phyloP scores from a whole-genome alignment of 2,113 vertebrate genomes.

The Oreotragus oreotragus region DNA sequence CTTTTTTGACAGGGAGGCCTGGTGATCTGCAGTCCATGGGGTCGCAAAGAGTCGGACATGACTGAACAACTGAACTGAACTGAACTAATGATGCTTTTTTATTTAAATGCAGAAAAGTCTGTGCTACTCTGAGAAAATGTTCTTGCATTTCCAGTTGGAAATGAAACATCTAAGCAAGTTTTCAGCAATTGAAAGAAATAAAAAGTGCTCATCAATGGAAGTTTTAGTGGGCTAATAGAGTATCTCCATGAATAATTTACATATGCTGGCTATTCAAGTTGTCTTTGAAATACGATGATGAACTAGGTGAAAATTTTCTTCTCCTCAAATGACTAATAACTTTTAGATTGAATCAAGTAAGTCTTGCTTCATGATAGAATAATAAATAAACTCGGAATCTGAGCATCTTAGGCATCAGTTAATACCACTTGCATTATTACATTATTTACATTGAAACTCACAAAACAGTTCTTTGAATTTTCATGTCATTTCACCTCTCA shows the following conservation, averaged over 20 bases:
- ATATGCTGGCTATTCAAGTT: neutral
- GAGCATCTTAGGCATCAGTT: neutral
- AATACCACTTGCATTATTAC: neutral
- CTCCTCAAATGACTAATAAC: neutral
- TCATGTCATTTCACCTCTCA: neutral
- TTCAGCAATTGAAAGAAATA: neutral
- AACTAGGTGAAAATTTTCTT: neutral
- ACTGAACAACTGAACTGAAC: neutral
- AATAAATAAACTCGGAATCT: neutral
- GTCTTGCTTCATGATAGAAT: neutral
- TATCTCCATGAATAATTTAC: neutral
- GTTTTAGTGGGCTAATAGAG: neutral
- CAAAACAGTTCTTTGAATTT: neutral
- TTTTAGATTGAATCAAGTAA: neutral
- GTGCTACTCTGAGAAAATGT: neutral
- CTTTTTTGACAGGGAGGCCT: neutral
- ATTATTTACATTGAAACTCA: neutral
- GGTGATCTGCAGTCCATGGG: neutral
- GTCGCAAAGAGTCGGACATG: rapidly evolving
- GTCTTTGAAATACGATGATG: neutral
- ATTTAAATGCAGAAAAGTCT: neutral
- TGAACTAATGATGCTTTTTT: neutral
- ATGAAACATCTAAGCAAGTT: neutral
- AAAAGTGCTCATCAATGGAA: neutral
- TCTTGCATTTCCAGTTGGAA: neutral